Conservation (phyloP, 2,888 invertebrate genomes). For the Agapetus fuscipes region DNA sequence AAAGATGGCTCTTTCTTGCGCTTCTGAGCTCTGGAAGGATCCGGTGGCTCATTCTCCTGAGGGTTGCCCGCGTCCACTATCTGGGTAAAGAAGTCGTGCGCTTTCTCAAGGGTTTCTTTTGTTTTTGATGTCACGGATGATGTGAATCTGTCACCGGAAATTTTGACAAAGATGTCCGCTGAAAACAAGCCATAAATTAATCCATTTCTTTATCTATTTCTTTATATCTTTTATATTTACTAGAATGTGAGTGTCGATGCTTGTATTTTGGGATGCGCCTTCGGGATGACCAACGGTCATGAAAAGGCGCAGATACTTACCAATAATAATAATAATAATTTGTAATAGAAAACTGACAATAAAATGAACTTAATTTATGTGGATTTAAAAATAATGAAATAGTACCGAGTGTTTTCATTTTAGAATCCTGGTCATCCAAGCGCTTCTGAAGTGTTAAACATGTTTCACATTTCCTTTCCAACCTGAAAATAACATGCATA, state of each 20-base stretch:
- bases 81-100: conserved; percentile 14
- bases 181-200: conserved; percentile 5
- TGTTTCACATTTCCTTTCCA: conserved; percentile 12
- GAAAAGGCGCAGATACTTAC: too few relatives aligned
- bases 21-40: background rate
- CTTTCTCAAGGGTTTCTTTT: conserved; percentile 5
- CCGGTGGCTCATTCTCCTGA: background rate
- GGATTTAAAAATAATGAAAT: background rate
- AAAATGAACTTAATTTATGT: background rate
- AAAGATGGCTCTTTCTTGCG: background rate
- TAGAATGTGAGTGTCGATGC: too few relatives aligned
- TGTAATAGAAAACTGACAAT: too few relatives aligned
- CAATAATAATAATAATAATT: too few relatives aligned
- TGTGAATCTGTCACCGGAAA: conserved; percentile 6
- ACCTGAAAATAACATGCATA: conserved; percentile 11
- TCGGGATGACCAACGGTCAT: too few relatives aligned
- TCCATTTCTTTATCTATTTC: too few relatives aligned
- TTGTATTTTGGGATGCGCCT: too few relatives aligned
- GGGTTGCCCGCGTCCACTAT: conserved; percentile 7
- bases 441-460: conserved; percentile 9
- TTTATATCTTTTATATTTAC: too few relatives aligned
- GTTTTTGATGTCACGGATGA: too few relatives aligned
- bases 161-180: conserved; percentile 13
- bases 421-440: conserved; percentile 9
- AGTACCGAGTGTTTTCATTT: conserved; percentile 14